Conservation (phyloP, 2,888 invertebrate genomes). For the Lithophane leautieri region DNA sequence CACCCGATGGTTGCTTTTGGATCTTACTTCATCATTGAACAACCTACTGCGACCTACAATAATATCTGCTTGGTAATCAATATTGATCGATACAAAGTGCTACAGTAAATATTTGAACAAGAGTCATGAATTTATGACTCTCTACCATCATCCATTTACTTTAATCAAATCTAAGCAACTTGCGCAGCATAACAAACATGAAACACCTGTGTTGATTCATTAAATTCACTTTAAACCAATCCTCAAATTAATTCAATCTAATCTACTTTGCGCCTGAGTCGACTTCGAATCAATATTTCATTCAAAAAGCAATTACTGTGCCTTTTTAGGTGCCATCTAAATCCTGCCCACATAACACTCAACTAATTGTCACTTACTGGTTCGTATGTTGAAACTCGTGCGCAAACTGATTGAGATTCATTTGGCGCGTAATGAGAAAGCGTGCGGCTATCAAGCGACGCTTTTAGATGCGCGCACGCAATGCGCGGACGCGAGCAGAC, state of each 20-base stretch:
- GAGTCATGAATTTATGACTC: neutral
- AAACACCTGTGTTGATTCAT: constrained; percentile 4
- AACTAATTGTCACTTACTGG: constrained; percentile 57
- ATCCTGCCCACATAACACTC: constrained; percentile 49
- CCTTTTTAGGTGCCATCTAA: constrained; percentile 55
- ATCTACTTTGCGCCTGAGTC: constrained; percentile 41
- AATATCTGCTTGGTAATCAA: too few species aligned
- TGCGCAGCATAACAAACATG: constrained; percentile 22
- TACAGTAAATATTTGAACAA: too few species aligned
- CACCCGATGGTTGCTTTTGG: neutral
- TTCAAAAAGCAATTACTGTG: constrained; percentile 47
- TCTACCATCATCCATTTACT: constrained; percentile 1
- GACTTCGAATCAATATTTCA: constrained; percentile 39
- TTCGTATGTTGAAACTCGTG: constrained; percentile 55
- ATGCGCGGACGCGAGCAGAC: constrained; percentile 49
- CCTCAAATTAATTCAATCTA: constrained; percentile 38
- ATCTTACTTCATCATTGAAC: neutral
- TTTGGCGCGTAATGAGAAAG: constrained; percentile 68
- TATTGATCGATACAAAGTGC: neutral
- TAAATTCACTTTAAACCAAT: constrained; percentile 24
- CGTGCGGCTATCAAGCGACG: constrained; percentile 59
- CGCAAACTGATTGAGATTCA: constrained; percentile 66
- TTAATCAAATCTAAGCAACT: neutral
- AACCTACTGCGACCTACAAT: too few species aligned
- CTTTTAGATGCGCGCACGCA: constrained; percentile 62